These are phyloP conservation scores for Sebastiscus tertius DNA, from an alignment of 2,797 vertebrate genomes.

Conservation along the genomic window DNA sequence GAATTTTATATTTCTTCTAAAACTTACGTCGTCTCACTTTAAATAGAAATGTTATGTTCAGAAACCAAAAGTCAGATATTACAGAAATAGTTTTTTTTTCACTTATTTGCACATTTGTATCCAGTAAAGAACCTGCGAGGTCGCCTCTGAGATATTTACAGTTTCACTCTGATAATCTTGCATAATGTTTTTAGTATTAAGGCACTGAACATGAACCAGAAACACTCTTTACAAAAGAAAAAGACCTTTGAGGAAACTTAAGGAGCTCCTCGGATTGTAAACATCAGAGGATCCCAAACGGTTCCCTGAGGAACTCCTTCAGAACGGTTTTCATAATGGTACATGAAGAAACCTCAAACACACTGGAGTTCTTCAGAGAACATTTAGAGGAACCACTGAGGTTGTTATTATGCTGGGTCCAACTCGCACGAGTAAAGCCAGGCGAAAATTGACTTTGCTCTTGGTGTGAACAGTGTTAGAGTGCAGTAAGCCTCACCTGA, in stretches of 20 bases:
- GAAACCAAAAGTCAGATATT: not conserved
- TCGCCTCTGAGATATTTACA: slow-evolving; percentile 5
- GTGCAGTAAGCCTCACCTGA: not conserved
- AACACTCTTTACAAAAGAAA: slow-evolving; percentile 12
- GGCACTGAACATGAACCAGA: slow-evolving; percentile 11
- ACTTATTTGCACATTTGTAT: not conserved
- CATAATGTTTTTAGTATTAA: slow-evolving; percentile 35
- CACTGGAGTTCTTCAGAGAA: not conserved
- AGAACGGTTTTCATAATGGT: not conserved
- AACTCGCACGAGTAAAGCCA: no score
- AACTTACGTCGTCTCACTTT: not conserved
- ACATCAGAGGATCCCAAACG: slow-evolving; percentile 16
- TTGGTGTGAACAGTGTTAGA: not conserved
- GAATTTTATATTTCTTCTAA: not conserved
- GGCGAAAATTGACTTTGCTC: no score
- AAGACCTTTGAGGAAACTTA: not conserved
- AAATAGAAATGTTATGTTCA: not conserved
- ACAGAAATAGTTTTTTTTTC: not conserved
- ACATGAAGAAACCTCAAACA: not conserved
- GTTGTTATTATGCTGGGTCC: not conserved
- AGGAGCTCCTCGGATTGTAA: not conserved
- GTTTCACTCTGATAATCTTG: not conserved
- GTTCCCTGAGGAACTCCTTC: slow-evolving; percentile 41
- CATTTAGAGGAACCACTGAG: not conserved
- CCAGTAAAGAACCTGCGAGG: not conserved